Conservation (phyloP, 2,888 invertebrate species). For the Phlogophora meticulosa region DNA sequence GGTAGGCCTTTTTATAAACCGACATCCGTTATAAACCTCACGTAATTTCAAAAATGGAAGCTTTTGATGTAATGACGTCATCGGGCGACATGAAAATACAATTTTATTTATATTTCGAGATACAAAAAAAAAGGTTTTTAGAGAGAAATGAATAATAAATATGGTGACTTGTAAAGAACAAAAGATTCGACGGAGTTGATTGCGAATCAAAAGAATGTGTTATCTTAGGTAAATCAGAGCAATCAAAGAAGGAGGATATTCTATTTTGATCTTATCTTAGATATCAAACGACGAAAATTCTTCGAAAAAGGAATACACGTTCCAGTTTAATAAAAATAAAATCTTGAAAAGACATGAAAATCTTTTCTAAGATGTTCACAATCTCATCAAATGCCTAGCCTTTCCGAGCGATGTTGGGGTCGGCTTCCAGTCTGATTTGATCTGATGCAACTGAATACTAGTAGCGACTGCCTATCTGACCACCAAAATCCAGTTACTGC, state of each 20-base stretch:
- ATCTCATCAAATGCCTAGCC: no score
- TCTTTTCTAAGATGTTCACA: no score
- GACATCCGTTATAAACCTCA: background rate
- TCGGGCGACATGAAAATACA: background rate
- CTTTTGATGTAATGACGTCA: background rate
- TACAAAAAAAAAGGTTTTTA: background rate
- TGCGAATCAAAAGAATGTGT: slow-evolving; percentile 21
- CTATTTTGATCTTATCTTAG: background rate
- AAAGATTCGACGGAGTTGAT: slow-evolving; percentile 1
- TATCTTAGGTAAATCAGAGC: slow-evolving; percentile 3
- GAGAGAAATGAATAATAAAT: slow-evolving; percentile 19
- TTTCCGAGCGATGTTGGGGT: no score
- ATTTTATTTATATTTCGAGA: background rate
- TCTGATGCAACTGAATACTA: no score
- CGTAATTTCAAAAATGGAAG: background rate
- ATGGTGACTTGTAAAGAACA: background rate
- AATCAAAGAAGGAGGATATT: slow-evolving; percentile 4
- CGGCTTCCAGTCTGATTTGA: no score
- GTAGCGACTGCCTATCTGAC: no score
- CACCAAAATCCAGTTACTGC: no score
- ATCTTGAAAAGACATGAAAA: no score
- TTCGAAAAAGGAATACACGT: background rate
- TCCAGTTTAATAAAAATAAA: background rate
- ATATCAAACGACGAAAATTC: background rate
- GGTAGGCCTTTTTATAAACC: background rate